Evolutionary conservation across 2,113 vertebrate genomes (phyloP).

Genomic region (Tragelaphus imberbis): DNA sequence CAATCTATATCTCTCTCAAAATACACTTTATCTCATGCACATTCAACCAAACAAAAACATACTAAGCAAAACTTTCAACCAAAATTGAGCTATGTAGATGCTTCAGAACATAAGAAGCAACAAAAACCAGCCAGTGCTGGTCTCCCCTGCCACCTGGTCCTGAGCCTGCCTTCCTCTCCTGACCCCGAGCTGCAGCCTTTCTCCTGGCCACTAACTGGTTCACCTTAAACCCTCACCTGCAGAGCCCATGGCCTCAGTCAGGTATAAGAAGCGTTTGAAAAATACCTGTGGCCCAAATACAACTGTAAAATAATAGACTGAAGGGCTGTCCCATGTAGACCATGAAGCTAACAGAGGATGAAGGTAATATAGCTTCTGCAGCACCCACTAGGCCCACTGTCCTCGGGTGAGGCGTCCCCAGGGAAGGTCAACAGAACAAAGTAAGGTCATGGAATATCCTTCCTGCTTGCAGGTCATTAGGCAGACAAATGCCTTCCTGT

Average conservation of each 20-base stretch:
- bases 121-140: accelerated
- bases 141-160: not conserved
- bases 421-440: constrained; percentile 41
- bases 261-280: not conserved
- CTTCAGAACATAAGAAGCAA: not conserved
- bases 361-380: not conserved
- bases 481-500: constrained; percentile 52
- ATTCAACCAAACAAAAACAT: not conserved
- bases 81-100: not conserved
- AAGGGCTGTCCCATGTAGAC: not conserved
- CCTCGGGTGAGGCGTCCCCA: not conserved
- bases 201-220: not conserved
- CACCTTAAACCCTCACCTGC: not conserved
- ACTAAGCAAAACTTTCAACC: not conserved
- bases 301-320: not conserved
- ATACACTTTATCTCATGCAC: not conserved
- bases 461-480: constrained; percentile 36
- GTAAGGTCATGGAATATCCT: not conserved
- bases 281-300: not conserved
- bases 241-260: not conserved
- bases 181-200: not conserved
- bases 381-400: not conserved
- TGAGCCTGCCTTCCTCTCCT: not conserved
- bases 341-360: not conserved
- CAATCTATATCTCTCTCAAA: not conserved